phyloP scores from a whole-genome alignment of 2,797 vertebrate genomes.

The Leptodactylus fallax region DNA sequence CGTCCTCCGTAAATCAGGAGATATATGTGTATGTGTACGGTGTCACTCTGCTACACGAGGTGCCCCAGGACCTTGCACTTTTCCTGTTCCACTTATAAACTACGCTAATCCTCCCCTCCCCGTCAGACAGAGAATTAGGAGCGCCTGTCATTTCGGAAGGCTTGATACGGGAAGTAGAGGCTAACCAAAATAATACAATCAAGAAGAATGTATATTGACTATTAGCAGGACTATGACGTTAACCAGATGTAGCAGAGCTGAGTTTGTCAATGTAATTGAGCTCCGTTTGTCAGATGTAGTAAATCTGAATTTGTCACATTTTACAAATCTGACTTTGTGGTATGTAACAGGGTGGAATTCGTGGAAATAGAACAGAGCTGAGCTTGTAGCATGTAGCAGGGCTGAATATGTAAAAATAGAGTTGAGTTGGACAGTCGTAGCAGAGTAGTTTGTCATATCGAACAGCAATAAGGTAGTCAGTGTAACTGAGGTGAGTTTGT shows the following conservation, averaged over 20 bases:
- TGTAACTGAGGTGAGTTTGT: too few relatives aligned
- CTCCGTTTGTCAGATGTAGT: background rate
- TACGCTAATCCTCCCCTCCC: constrained; percentile 24
- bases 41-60: constrained; percentile 22
- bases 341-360: background rate
- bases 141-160: background rate
- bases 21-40: constrained; percentile 15
- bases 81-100: constrained; percentile 47
- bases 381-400: background rate
- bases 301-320: background rate
- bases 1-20: constrained; percentile 43
- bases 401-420: background rate
- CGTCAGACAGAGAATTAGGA: background rate
- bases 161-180: constrained; percentile 17
- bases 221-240: background rate
- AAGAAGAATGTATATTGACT: background rate
- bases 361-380: background rate
- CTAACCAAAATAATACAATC: constrained; percentile 15
- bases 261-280: background rate
- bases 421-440: too few relatives aligned
- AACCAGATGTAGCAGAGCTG: constrained; percentile 11
- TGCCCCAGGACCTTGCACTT: background rate
- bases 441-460: too few relatives aligned
- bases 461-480: too few relatives aligned
- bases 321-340: background rate